These are phyloP conservation scores for Sarcoramphus papa DNA, from an alignment of 2,797 vertebrate genomes.

Conservation along the genomic window DNA sequence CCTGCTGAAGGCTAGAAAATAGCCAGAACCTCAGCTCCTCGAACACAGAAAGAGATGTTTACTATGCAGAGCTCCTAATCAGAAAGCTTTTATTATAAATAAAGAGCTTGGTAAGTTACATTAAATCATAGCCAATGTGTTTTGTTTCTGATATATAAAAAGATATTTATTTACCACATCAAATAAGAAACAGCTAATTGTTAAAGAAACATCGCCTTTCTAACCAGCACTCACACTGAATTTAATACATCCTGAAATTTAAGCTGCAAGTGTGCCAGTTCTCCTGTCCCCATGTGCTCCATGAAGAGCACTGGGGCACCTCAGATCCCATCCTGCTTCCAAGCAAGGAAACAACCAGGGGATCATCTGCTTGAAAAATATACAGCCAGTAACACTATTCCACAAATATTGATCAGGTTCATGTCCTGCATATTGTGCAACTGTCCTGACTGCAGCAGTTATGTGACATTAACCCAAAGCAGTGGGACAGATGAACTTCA, in stretches of 20 bases:
- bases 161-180: neutral
- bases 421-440: neutral
- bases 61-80: neutral
- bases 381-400: neutral
- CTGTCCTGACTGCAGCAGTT: neutral
- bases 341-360: neutral
- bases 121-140: neutral
- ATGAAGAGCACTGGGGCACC: neutral
- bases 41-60: neutral
- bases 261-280: neutral
- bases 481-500: neutral
- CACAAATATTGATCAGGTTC: neutral
- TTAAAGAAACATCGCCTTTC: neutral
- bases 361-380: neutral
- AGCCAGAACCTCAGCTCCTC: neutral
- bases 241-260: neutral
- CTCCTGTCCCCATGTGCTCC: neutral
- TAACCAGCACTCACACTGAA: neutral
- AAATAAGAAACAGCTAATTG: neutral
- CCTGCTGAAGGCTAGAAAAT: neutral
- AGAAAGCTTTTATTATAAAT: neutral
- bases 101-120: neutral
- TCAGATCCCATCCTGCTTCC: neutral
- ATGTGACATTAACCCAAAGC: neutral
- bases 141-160: neutral